Percentiles rank a stretch among this genome's conserved stretches.
Evolutionary conservation across 2,888 invertebrate genomes (phyloP).

Genomic region (Tipula unca): DNA sequence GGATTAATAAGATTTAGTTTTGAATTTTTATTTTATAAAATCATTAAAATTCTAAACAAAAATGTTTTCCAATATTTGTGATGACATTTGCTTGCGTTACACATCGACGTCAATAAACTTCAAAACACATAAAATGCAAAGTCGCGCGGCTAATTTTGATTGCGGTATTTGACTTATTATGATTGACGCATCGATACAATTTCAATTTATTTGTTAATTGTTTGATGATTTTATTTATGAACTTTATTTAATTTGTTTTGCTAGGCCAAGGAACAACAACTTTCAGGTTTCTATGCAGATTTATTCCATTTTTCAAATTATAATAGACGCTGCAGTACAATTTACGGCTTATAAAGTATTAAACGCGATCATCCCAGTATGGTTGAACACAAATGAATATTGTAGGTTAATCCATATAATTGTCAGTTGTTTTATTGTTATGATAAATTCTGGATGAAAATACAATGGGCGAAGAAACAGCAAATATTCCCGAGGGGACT

Average conservation of each 20-base stretch:
- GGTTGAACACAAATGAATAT: no score
- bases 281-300: no score
- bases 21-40: background rate
- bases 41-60: background rate
- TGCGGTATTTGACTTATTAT: background rate
- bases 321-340: no score
- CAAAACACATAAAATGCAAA: background rate
- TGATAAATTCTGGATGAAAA: background rate
- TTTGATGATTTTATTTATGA: no score
- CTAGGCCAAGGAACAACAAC: no score
- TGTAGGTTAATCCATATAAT: background rate
- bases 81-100: background rate
- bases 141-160: background rate
- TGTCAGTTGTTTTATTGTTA: background rate
- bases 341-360: no score
- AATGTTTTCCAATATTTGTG: background rate
- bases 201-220: background rate
- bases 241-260: no score
- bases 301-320: no score
- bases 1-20: background rate
- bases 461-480: background rate
- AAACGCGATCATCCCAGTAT: no score
- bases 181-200: background rate
- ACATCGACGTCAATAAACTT: background rate
- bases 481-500: background rate